Conservation (phyloP, 2,113 vertebrate genomes). For the Opisthocomus hoazin region DNA sequence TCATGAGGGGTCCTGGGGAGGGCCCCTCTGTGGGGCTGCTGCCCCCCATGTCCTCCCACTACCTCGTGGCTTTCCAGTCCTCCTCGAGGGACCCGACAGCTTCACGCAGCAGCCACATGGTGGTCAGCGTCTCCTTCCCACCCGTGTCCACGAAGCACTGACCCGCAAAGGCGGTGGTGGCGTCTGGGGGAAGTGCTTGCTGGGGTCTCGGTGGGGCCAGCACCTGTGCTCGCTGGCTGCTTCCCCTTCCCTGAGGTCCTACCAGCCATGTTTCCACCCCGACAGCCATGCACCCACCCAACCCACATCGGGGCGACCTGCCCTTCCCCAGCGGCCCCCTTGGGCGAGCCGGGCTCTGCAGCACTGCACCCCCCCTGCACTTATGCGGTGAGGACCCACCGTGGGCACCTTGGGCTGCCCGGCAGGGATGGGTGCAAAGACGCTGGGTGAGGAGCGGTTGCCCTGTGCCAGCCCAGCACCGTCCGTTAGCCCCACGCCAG, state of each 20-base stretch:
- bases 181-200: neutral
- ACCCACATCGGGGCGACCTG: accelerated
- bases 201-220: accelerated
- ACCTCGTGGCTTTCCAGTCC: slow-evolving; percentile 37
- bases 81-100: neutral
- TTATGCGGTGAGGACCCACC: accelerated
- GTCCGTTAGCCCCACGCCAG: accelerated
- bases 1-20: neutral
- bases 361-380: accelerated
- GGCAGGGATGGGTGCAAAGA: too few species aligned
- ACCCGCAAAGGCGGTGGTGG: neutral
- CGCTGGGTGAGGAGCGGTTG: neutral
- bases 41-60: neutral
- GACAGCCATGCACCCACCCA: accelerated
- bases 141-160: slow-evolving; percentile 13
- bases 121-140: neutral
- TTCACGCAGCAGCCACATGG: slow-evolving; percentile 33
- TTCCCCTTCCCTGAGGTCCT: too few species aligned
- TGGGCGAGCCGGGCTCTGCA: accelerated
- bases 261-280: accelerated
- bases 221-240: accelerated
- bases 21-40: neutral
- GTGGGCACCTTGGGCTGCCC: accelerated
- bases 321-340: neutral
- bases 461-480: accelerated